Percentiles rank a stretch among this genome's conserved stretches.
Conservation (phyloP, 64 coral and sea anemone species). For the Montipora cactus region DNA sequence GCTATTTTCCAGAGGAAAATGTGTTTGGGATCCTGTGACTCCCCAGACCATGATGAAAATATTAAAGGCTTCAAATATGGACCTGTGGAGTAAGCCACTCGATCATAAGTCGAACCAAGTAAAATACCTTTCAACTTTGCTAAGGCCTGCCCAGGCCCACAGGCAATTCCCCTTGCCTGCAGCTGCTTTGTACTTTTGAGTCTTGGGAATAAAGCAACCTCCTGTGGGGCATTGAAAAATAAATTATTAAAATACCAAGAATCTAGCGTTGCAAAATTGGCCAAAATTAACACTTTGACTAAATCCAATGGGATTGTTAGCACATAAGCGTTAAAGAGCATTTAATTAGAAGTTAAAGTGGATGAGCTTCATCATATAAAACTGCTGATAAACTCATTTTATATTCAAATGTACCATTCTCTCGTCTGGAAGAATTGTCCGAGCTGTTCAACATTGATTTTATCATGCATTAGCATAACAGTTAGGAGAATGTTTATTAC, state of each 20-base stretch:
- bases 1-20: too few species aligned
- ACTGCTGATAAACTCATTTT: too few species aligned
- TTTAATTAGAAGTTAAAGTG: too few species aligned
- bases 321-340: too few species aligned
- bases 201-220: slow-evolving; percentile 38
- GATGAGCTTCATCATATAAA: too few species aligned
- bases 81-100: background rate
- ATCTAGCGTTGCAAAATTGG: background rate
- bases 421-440: too few species aligned
- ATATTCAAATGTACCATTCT: background rate
- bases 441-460: too few species aligned
- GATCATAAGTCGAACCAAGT: background rate
- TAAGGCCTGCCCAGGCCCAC: slow-evolving; percentile 44
- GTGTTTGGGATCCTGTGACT: too few species aligned
- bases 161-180: slow-evolving; percentile 22
- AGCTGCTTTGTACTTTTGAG: slow-evolving; percentile 32
- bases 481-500: too few species aligned
- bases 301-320: background rate
- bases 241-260: background rate
- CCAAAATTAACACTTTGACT: background rate
- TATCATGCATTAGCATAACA: too few species aligned
- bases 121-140: slow-evolving; percentile 46
- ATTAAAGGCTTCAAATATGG: background rate
- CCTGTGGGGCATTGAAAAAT: background rate
- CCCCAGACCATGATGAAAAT: background rate